These are phyloP conservation scores for Ferrisia virgata DNA, from an alignment of 2,888 invertebrate genomes.

Conservation along the genomic window DNA sequence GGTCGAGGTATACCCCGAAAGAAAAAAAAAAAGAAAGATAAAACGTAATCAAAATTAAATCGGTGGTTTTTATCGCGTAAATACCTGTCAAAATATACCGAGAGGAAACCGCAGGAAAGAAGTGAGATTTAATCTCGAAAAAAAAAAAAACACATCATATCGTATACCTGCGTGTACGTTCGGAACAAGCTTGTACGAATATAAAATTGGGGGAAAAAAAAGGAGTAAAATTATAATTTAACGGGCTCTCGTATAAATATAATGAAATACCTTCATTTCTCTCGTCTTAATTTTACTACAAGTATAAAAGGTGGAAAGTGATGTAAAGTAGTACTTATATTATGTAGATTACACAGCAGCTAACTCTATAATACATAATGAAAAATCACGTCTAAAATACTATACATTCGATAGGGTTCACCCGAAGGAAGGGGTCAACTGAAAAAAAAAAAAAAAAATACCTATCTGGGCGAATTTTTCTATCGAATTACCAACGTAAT, in stretches of 20 bases:
- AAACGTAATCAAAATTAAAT: constrained; percentile 10
- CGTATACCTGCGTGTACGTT: neutral
- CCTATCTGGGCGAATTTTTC: neutral
- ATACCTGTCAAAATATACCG: constrained; percentile 1
- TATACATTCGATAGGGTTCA: no score
- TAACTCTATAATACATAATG: neutral
- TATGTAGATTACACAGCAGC: constrained; percentile 1
- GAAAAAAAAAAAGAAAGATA: no score
- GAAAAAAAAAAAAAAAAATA: neutral
- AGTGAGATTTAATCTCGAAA: neutral
- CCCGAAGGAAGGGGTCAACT: neutral
- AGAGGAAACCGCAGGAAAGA: neutral
- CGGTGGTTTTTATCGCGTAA: neutral
- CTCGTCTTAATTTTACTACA: neutral
- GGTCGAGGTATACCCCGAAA: no score
- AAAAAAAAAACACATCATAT: neutral
- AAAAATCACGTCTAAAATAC: neutral
- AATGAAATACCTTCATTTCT: neutral
- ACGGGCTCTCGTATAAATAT: neutral
- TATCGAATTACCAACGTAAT: neutral
- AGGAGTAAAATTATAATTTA: constrained; percentile 12
- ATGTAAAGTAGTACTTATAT: constrained; percentile 12
- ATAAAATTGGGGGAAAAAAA: neutral
- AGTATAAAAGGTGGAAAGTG: constrained; percentile 16
- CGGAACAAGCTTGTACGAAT: no score